These are phyloP conservation scores for Triplophysa bombifrons DNA, from an alignment of 2,797 vertebrate genomes.

Conservation along the genomic window DNA sequence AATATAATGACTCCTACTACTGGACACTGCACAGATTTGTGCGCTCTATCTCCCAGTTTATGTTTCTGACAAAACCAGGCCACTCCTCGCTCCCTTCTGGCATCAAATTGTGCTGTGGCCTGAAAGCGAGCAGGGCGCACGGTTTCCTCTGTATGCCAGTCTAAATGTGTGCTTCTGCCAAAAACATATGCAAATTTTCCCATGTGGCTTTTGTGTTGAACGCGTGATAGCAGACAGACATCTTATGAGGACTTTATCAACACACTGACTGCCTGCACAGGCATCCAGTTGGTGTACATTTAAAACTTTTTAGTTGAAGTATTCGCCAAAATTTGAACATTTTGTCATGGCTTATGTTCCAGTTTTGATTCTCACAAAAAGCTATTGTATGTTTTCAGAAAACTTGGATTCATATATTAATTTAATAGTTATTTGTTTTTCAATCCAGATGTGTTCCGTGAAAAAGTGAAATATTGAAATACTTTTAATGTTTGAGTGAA, in stretches of 20 bases:
- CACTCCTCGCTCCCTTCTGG: constrained; percentile 42
- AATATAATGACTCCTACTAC: constrained; percentile 1
- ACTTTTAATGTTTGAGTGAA: neutral
- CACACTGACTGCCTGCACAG: neutral
- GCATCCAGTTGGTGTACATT: neutral
- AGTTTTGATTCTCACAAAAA: neutral
- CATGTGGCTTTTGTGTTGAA: constrained; percentile 22
- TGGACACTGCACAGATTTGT: constrained; percentile 7
- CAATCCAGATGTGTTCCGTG: too few relatives aligned
- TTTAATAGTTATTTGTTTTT: too few relatives aligned
- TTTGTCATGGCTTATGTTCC: neutral
- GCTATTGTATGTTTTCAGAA: neutral
- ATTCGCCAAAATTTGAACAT: neutral
- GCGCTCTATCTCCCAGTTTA: constrained; percentile 26
- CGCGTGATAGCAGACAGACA: neutral
- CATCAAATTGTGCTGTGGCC: constrained; percentile 43
- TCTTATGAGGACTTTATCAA: neutral
- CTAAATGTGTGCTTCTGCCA: constrained; percentile 20
- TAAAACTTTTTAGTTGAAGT: neutral
- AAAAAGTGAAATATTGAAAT: too few relatives aligned
- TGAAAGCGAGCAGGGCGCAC: constrained; percentile 39
- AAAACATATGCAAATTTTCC: constrained; percentile 34
- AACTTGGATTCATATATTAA: too few relatives aligned
- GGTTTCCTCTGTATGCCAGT: constrained; percentile 24
- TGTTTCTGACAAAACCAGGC: constrained; percentile 50